Conservation (phyloP, 2,113 vertebrate species). For the Psephotus haematonotus region DNA sequence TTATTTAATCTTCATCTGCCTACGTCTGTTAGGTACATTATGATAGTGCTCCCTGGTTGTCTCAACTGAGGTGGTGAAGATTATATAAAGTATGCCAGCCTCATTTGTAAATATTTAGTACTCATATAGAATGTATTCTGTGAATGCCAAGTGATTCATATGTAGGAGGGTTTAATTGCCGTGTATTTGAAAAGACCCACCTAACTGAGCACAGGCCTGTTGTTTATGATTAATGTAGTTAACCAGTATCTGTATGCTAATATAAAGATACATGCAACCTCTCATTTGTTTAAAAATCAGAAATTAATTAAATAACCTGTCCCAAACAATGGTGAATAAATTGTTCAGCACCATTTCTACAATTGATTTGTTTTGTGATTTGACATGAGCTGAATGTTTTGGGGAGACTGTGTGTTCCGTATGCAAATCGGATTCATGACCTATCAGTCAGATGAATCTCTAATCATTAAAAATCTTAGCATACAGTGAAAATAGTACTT, state of each 20-base stretch:
- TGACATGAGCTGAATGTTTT: background rate
- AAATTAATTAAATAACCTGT: background rate
- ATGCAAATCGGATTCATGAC: background rate
- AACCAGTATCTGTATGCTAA: background rate
- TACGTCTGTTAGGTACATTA: background rate
- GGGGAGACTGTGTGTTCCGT: background rate
- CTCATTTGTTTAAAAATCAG: background rate
- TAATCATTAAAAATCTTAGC: background rate
- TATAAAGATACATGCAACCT: background rate
- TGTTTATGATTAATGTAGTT: background rate
- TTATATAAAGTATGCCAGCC: conserved; percentile 11
- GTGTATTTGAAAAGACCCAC: conserved; percentile 20
- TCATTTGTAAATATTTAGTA: conserved; percentile 43
- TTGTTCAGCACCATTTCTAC: background rate
- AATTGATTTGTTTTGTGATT: background rate
- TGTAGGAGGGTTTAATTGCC: conserved; percentile 37
- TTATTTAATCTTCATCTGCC: conserved; percentile 17
- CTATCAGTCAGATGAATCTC: background rate
- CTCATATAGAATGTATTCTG: conserved; percentile 27
- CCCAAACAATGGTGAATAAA: background rate
- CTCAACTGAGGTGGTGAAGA: background rate
- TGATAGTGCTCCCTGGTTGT: background rate
- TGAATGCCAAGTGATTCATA: conserved; percentile 28
- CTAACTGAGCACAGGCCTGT: background rate
- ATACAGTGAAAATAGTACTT: background rate